Percentiles rank a stretch among this genome's conserved stretches.
These are phyloP conservation scores for Sebastes goodei DNA, from an alignment of 2,797 vertebrate genomes.

Conservation along the genomic window DNA sequence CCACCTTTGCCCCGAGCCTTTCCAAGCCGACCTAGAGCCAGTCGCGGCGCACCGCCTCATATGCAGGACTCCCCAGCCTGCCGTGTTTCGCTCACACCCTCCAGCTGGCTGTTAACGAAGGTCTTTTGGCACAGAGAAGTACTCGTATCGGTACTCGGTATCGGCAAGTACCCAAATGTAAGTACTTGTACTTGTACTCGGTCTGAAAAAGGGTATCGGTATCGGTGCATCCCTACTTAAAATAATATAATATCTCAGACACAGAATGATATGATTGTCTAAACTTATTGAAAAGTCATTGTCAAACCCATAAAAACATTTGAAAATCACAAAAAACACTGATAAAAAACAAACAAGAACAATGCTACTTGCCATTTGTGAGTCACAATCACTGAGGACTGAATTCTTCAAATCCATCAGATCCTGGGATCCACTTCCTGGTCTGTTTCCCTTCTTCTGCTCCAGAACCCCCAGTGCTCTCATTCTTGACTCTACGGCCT, in stretches of 20 bases:
- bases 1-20: too few relatives aligned
- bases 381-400: slow-evolving; percentile 78
- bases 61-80: too few relatives aligned
- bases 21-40: too few relatives aligned
- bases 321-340: neutral
- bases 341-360: neutral
- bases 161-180: too few relatives aligned
- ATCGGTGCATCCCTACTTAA: neutral
- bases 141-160: too few relatives aligned
- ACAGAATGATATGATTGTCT: neutral
- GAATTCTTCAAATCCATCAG: slow-evolving; percentile 69
- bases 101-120: too few relatives aligned
- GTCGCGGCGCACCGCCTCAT: too few relatives aligned
- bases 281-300: neutral
- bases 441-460: slow-evolving; percentile 44
- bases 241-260: neutral
- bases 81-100: too few relatives aligned
- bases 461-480: slow-evolving; percentile 73
- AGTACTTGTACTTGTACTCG: too few relatives aligned
- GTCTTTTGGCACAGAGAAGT: too few relatives aligned
- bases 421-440: slow-evolving; percentile 46
- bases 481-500: slow-evolving; percentile 78
- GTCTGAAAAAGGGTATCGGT: too few relatives aligned
- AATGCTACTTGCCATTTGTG: slow-evolving; percentile 67
- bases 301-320: neutral